phyloP scores from a whole-genome alignment of 2,888 invertebrate genomes.

The Sinhomidia bicolor region DNA sequence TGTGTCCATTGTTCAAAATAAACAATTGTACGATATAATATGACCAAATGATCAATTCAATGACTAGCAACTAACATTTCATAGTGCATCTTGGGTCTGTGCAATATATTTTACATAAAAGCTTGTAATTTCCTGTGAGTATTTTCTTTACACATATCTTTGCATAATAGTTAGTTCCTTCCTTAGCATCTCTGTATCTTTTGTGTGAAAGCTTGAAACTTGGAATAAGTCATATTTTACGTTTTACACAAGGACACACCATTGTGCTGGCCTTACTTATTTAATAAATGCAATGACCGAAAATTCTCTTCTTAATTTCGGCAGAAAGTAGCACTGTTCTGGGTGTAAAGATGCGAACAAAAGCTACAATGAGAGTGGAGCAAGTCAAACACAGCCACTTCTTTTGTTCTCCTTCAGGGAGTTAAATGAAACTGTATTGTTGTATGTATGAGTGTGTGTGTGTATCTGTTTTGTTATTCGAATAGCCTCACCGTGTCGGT shows the following conservation, averaged over 20 bases:
- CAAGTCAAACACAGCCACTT: not conserved
- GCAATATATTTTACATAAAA: too few relatives aligned
- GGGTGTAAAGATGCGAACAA: not conserved
- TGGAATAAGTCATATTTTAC: not conserved
- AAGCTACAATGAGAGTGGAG: not conserved
- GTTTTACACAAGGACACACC: not conserved
- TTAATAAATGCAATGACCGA: not conserved
- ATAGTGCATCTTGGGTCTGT: too few relatives aligned
- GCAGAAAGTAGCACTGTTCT: not conserved
- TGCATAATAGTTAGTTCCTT: too few relatives aligned
- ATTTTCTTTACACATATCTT: too few relatives aligned
- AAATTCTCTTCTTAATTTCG: not conserved
- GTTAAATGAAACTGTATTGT: not conserved
- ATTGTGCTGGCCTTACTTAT: not conserved
- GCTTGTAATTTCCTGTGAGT: too few relatives aligned
- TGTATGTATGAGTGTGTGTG: too few relatives aligned
- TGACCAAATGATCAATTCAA: too few relatives aligned
- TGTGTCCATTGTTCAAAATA: too few relatives aligned
- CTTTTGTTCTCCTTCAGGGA: not conserved
- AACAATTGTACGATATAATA: too few relatives aligned
- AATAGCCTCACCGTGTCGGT: not conserved
- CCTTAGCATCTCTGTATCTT: too few relatives aligned
- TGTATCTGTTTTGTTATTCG: not conserved
- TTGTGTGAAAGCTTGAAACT: too few relatives aligned
- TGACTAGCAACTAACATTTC: too few relatives aligned